Conservation (phyloP, 2,888 invertebrate species). For the Eupithecia vulgata region DNA sequence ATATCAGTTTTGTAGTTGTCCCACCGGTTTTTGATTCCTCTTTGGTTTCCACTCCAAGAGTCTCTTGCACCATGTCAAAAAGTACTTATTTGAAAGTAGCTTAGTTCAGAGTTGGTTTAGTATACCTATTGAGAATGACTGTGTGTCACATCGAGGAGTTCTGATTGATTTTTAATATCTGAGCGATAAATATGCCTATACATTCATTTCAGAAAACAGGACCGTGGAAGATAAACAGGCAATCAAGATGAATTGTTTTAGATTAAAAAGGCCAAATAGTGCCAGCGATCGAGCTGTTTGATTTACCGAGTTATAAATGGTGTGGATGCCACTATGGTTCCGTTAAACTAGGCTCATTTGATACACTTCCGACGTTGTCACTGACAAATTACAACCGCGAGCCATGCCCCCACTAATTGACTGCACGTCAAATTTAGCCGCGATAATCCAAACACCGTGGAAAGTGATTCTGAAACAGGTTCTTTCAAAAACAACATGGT, state of each 20-base stretch:
- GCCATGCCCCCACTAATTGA: slow-evolving; percentile 70
- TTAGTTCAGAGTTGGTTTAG: background rate
- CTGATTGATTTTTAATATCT: background rate
- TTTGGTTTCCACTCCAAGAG: background rate
- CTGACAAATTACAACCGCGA: slow-evolving; percentile 76
- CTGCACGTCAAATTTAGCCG: slow-evolving; percentile 78
- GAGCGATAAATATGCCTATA: background rate
- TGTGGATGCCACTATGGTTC: slow-evolving; percentile 54
- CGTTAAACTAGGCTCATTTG: slow-evolving; percentile 65
- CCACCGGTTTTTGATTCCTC: background rate
- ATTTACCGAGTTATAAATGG: slow-evolving; percentile 44
- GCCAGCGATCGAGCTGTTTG: slow-evolving; percentile 41
- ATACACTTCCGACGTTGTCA: slow-evolving; percentile 78
- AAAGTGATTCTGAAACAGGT: slow-evolving; percentile 58
- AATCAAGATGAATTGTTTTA: slow-evolving; percentile 27
- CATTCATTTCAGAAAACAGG: background rate
- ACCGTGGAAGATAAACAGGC: background rate
- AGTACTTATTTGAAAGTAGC: background rate
- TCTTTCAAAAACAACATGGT: slow-evolving; percentile 39
- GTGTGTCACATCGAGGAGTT: background rate
- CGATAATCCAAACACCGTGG: slow-evolving; percentile 71
- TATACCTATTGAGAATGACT: background rate
- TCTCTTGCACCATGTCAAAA: background rate
- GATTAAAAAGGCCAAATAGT: slow-evolving; percentile 30
- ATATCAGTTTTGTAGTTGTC: background rate